Percentiles rank a stretch among this genome's conserved stretches.
phyloP scores from a whole-genome alignment of 2,888 invertebrate genomes.

The Anoplius nigerrimus region DNA sequence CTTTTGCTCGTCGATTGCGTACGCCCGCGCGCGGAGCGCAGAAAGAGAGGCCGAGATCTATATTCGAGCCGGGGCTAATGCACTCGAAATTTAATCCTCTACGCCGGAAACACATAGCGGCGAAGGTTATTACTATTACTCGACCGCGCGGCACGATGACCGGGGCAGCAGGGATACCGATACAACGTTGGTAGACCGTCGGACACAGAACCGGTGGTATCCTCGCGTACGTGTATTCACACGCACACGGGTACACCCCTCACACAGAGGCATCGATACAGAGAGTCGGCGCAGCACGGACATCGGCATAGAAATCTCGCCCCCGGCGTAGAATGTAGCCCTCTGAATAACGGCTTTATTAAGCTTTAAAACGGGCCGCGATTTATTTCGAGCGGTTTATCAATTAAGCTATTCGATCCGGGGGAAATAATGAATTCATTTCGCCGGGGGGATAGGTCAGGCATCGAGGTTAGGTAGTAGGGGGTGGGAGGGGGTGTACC shows the following conservation, averaged over 20 bases:
- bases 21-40: neutral
- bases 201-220: too few relatives aligned
- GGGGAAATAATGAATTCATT: conserved; percentile 64
- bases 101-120: neutral
- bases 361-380: conserved; percentile 47
- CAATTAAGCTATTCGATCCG: conserved; percentile 53
- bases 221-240: too few relatives aligned
- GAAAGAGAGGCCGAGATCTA: too few relatives aligned
- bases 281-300: neutral
- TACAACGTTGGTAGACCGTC: too few relatives aligned
- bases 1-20: too few relatives aligned
- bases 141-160: too few relatives aligned
- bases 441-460: conserved; percentile 43
- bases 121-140: too few relatives aligned
- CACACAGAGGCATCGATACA: too few relatives aligned
- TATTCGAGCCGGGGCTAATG: neutral
- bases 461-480: too few relatives aligned
- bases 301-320: conserved; percentile 18
- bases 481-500: too few relatives aligned
- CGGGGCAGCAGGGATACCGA: too few relatives aligned
- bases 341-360: conserved; percentile 51
- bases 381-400: conserved; percentile 57
- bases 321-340: conserved; percentile 14
- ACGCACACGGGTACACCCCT: too few relatives aligned
- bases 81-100: neutral